phyloP scores from a whole-genome alignment of 2,888 invertebrate species.

The Cosmorhoe ocellata region DNA sequence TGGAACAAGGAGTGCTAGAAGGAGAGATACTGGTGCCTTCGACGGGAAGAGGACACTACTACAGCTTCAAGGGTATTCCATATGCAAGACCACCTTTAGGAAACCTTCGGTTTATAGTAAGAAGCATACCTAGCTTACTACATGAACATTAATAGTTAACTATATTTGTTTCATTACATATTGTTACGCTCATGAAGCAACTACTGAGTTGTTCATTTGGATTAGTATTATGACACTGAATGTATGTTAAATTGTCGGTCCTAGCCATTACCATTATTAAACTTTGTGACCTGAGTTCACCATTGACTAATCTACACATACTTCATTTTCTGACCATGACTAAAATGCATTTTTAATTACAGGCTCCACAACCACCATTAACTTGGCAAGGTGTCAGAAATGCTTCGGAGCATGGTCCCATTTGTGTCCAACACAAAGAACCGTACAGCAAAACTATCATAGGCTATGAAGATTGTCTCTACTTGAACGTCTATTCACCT shows the following conservation, averaged over 20 bases:
- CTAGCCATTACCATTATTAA: no score
- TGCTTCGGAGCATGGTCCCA: slow-evolving; percentile 5
- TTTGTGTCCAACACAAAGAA: slow-evolving; percentile 1
- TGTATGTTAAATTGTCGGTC: no score
- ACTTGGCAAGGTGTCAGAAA: slow-evolving; percentile 5
- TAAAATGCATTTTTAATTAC: no score
- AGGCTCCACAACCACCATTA: not conserved
- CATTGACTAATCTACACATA: no score
- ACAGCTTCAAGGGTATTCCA: slow-evolving; percentile 5
- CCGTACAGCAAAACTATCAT: not conserved
- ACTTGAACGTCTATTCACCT: slow-evolving; percentile 32
- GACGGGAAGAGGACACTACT: not conserved
- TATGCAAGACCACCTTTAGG: slow-evolving; percentile 6
- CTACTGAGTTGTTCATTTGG: no score
- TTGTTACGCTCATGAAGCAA: no score
- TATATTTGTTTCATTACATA: no score
- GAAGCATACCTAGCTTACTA: no score
- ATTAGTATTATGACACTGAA: no score
- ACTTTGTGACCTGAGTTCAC: no score
- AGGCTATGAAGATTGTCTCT: slow-evolving; percentile 10
- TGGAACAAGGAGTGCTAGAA: slow-evolving; percentile 7
- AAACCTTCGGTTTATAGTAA: slow-evolving; percentile 7
- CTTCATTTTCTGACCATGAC: no score
- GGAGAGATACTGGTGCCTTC: not conserved
- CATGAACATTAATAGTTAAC: no score